Evolutionary conservation across 2,113 vertebrate genomes (phyloP), one percentile per base, ranked within the genome.

Genomic region (Scortum barcoo): DNA sequence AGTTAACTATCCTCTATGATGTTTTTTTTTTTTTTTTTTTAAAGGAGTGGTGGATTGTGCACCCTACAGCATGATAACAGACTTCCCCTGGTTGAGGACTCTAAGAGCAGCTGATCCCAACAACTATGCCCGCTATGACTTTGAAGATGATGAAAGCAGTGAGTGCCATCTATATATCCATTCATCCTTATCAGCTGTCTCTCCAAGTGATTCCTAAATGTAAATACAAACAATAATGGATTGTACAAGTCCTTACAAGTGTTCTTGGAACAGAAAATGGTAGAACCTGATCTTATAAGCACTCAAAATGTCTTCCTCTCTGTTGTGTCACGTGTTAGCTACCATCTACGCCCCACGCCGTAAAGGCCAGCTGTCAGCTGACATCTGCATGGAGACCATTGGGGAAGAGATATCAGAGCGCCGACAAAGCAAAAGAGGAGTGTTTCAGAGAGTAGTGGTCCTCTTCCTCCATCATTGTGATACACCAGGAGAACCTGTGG

Each of bases 301-400:
- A 16, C 5, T 38, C 53, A 0, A 42, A 63, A 48, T 7, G 8
- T 68, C 40, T 58, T 38, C n/a, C 17, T 69, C 28, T 76, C 9
- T 81, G 4, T 40, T 36, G 8, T 68, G 26, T 56, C 9, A 6
- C 61, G 42, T 53, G 7, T 66, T 83, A 99, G 98, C 97, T 73
- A 99, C 98, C 48, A 98, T 99, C 91, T 99, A 99, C 10, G 98
- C 98, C 20, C 98, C 98, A 0, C 95, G 98, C 30, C 96, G 98
- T 62, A 99, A 99, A 93, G 98, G 98, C 75, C 98, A 99, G 80
- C 93, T 99, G 22, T 99, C 98, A 1, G 97, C 97, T 0, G 98
- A 99, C 91, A 99, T 99, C 90, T 99, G 98, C 87, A 99, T 99
- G 97, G 98, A 99, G 91, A 99, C 97, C 7, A 98, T 99, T 26